Evolutionary conservation across 2,113 vertebrate genomes (phyloP), one percentile per base, ranked within the genome.

Genomic region (Sebastes schlegelii): DNA sequence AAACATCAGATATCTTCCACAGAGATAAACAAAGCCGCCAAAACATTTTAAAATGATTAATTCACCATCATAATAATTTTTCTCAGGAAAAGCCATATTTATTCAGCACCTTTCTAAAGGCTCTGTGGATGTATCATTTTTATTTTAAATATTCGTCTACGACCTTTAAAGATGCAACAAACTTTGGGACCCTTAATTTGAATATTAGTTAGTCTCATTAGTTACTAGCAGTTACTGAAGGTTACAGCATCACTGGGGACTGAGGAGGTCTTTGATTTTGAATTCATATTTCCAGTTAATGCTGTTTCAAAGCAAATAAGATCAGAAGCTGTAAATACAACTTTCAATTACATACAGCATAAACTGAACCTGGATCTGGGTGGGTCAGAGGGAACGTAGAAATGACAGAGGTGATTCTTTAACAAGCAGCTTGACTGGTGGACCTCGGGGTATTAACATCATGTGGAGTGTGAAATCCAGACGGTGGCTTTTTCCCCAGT

Each of bases 381-480:
- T 67, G 68, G 65, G 65, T 58, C 79, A 61, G 73, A 60, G 46
- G 58, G 42, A 77, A 43, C 14, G 11, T 23, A 58, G 58, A n/a
- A 77, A 52, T 42, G 55, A 61, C 62, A 51, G 69, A 72, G 73
- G 34, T 42, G 70, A 60, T 73, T 82, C 55, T 83, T 64, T 87
- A 91, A 88, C 85, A 88, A 91, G 86, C 83, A 63, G 74, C 85
- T 74, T 86, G 88, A 83, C 85, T 88, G 85, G 54, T 81, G 82
- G 79, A 82, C 80, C 79, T 80, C 34, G 19, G 70, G 72, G 74
- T 85, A 77, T 90, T 85, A 85, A 78, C 86, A 75, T 91, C 87
- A 88, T 79, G 90, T 86, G 87, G 88, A 87, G 91, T 93, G 90
- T 88, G 90, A 93, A 90, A 89, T 86, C 74, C 85, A 93, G 87